Conservation (phyloP, 2,113 vertebrate species). For the Alligator sinensis region DNA sequence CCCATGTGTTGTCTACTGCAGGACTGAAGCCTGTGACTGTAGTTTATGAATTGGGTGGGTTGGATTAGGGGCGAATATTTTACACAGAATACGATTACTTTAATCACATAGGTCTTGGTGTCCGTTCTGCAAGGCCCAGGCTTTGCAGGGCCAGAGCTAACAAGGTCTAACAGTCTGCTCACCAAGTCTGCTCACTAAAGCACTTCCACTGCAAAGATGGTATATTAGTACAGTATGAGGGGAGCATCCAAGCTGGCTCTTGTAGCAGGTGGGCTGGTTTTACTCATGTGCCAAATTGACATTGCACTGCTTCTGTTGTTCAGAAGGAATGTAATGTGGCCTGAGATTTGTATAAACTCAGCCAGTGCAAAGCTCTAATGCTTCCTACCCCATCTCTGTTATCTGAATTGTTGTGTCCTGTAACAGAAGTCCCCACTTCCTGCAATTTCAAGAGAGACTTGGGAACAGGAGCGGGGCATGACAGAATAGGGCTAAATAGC, state of each 20-base stretch:
- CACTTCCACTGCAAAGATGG: neutral
- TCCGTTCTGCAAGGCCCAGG: neutral
- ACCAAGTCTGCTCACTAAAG: neutral
- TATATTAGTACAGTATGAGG: neutral
- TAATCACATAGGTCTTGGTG: neutral
- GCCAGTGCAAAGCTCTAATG: neutral
- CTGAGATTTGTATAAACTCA: neutral
- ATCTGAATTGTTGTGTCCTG: neutral
- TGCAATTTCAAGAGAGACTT: too few species aligned
- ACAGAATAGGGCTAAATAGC: neutral
- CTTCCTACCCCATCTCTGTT: neutral
- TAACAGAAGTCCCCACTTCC: neutral
- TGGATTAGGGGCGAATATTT: neutral
- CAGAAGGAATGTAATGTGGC: neutral
- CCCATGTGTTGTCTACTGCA: neutral
- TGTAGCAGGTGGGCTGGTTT: fast-evolving
- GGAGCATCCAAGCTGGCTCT: neutral
- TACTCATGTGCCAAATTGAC: neutral
- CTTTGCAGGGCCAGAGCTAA: fast-evolving
- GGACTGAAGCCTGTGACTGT: neutral
- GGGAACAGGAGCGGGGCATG: neutral
- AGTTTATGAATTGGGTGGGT: neutral
- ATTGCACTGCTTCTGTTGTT: neutral
- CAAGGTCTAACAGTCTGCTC: neutral
- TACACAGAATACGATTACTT: neutral